These are phyloP conservation scores for Melanophora roralis DNA, from an alignment of 2,888 invertebrate genomes.

Conservation along the genomic window DNA sequence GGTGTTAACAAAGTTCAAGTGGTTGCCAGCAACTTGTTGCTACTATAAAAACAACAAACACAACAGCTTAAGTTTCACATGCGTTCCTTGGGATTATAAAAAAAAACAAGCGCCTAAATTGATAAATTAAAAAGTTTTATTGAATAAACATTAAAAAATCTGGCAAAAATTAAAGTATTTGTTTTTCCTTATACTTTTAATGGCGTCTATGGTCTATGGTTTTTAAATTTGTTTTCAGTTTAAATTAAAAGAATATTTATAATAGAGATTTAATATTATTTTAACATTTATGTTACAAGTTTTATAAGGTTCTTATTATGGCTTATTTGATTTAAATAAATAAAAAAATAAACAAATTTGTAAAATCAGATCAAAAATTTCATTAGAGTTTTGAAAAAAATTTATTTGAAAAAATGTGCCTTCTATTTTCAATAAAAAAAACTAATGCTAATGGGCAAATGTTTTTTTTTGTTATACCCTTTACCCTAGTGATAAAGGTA, in stretches of 20 bases:
- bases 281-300: too few species aligned
- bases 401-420: too few species aligned
- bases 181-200: neutral
- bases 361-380: too few species aligned
- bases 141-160: conserved; percentile 38
- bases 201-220: neutral
- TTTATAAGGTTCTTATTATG: too few species aligned
- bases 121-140: conserved; percentile 7
- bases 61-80: conserved; percentile 21
- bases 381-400: too few species aligned
- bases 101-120: conserved; percentile 36
- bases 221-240: neutral
- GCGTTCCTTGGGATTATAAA: conserved; percentile 32
- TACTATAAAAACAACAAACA: conserved; percentile 3
- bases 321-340: too few species aligned
- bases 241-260: neutral
- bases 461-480: too few species aligned
- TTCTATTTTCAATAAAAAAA: too few species aligned
- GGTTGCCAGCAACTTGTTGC: conserved; percentile 73
- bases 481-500: too few species aligned
- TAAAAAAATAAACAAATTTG: too few species aligned
- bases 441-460: too few species aligned
- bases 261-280: too few species aligned
- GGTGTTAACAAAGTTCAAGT: conserved; percentile 64
- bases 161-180: conserved; percentile 20